A percentile compares a stretch with the other conserved stretches of the same genome.
These are phyloP conservation scores for Cottoperca gobio DNA, from an alignment of 2,797 vertebrate genomes.

Conservation along the genomic window DNA sequence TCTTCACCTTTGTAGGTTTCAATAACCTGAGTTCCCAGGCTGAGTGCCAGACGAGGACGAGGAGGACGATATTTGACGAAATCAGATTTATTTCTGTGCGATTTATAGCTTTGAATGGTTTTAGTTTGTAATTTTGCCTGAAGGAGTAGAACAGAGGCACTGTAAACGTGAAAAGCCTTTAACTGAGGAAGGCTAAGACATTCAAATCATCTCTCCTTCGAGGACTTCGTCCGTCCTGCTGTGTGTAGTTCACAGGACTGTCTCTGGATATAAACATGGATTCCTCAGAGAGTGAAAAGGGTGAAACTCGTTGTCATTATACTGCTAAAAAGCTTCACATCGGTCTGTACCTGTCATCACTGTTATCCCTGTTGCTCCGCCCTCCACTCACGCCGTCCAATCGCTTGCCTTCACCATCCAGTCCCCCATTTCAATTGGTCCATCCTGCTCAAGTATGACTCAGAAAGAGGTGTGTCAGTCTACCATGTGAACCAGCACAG, in stretches of 20 bases:
- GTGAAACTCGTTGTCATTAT: slow-evolving; percentile 37
- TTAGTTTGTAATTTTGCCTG: not conserved
- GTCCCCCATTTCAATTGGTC: slow-evolving; percentile 83
- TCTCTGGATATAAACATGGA: slow-evolving; percentile 4
- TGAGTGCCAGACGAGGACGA: too few species aligned
- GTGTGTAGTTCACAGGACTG: too few species aligned
- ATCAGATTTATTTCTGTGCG: too few species aligned
- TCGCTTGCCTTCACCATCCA: slow-evolving; percentile 80
- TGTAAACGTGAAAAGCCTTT: not conserved
- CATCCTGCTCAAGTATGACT: slow-evolving; percentile 90
- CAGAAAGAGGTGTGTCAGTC: slow-evolving; percentile 89
- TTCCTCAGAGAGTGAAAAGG: slow-evolving; percentile 9
- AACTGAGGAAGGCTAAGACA: not conserved
- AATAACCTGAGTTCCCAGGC: too few species aligned
- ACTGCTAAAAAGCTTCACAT: slow-evolving; percentile 69
- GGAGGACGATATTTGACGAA: too few species aligned
- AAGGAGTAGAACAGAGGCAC: not conserved
- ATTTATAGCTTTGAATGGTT: not conserved
- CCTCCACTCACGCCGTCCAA: slow-evolving; percentile 78
- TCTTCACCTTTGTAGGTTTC: too few species aligned
- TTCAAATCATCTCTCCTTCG: not conserved
- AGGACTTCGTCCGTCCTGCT: not conserved
- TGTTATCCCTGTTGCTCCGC: slow-evolving; percentile 72
- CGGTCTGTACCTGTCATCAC: slow-evolving; percentile 68
- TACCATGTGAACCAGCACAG: slow-evolving; percentile 79